phyloP scores from a whole-genome alignment of 2,888 invertebrate genomes.

The Drosophila limbata region DNA sequence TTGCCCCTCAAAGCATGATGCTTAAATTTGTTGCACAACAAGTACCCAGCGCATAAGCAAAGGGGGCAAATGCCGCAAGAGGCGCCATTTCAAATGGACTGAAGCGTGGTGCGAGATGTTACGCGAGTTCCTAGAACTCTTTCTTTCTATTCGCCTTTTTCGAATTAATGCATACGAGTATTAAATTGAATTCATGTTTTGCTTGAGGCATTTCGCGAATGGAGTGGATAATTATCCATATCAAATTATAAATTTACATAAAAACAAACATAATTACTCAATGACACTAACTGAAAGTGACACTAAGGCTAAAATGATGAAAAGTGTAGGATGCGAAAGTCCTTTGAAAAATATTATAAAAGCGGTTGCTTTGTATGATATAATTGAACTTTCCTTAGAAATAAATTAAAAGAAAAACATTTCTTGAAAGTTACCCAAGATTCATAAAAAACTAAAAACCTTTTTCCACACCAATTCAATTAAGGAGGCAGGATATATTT shows the following conservation, averaged over 20 bases:
- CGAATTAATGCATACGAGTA: background rate
- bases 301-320: background rate
- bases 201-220: too few species aligned
- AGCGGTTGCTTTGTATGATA: too few species aligned
- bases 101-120: slow-evolving; percentile 37
- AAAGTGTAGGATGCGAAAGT: background rate
- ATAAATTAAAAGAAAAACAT: too few species aligned
- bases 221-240: background rate
- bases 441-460: too few species aligned
- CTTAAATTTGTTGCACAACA: slow-evolving; percentile 42
- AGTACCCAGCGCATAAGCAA: slow-evolving; percentile 8
- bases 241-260: background rate
- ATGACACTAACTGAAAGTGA: background rate
- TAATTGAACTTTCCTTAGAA: too few species aligned
- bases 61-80: slow-evolving; percentile 11
- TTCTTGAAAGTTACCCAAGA: too few species aligned
- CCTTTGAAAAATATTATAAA: background rate
- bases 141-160: background rate
- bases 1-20: slow-evolving; percentile 33
- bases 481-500: too few species aligned
- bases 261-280: background rate
- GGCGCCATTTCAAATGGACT: slow-evolving; percentile 33
- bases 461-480: too few species aligned
- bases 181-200: background rate
- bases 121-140: slow-evolving; percentile 29